These are phyloP conservation scores for Perodicticus potto DNA, from an alignment of 2,797 vertebrate genomes.

Conservation along the genomic window DNA sequence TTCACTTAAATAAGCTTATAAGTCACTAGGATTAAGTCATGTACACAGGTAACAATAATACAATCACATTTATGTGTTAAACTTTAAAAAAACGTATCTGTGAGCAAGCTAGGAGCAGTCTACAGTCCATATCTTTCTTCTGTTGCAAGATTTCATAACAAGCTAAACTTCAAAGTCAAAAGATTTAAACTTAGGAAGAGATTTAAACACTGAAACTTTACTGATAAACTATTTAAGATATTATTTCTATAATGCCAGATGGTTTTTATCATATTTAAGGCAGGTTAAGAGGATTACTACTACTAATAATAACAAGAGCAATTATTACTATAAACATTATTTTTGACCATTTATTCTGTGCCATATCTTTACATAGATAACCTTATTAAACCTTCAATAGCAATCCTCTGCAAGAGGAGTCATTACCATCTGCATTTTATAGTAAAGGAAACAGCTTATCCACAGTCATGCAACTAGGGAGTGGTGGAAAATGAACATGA, in stretches of 20 bases:
- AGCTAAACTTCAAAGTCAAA: constrained; percentile 4
- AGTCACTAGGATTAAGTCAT: not conserved
- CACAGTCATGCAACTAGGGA: not conserved
- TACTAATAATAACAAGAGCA: not conserved
- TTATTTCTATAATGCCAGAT: not conserved
- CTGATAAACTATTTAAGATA: not conserved
- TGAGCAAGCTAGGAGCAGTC: not conserved
- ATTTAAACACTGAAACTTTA: not conserved
- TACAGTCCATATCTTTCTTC: not conserved
- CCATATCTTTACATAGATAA: not conserved
- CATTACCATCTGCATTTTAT: not conserved
- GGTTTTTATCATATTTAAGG: not conserved
- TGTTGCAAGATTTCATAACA: not conserved
- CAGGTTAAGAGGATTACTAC: not conserved
- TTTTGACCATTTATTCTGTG: constrained; percentile 4
- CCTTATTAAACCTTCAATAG: not conserved
- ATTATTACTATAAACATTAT: constrained; percentile 3
- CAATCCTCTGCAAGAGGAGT: not conserved
- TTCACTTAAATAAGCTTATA: constrained; percentile 29
- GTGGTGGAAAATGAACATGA: not conserved
- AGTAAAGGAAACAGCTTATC: not conserved
- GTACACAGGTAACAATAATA: not conserved
- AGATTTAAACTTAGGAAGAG: constrained; percentile 34
- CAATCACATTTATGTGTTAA: constrained; percentile 8
- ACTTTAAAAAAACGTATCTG: not conserved